A percentile compares a stretch with the other conserved stretches of the same genome.
phyloP scores from a whole-genome alignment of 2,113 vertebrate species.

The Siniperca chuatsi region DNA sequence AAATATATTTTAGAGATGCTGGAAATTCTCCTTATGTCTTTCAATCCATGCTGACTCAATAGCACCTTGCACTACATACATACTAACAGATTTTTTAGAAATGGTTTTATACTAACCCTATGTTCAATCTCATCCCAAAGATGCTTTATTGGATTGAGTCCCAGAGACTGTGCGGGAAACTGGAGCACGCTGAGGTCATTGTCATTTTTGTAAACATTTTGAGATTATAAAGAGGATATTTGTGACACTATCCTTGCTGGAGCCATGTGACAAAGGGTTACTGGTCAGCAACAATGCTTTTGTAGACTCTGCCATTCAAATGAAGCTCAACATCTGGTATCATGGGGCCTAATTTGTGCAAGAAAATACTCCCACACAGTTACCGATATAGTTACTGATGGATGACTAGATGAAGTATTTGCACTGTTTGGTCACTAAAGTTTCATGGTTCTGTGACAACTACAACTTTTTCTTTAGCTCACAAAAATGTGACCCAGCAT shows the following conservation, averaged over 20 bases:
- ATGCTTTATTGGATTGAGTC: neutral
- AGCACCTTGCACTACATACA: neutral
- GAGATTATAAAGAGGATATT: neutral
- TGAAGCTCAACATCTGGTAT: conserved; percentile 47
- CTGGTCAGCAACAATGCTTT: conserved; percentile 18
- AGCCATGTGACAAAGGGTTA: conserved; percentile 17
- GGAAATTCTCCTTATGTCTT: neutral
- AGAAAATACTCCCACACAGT: conserved; percentile 51
- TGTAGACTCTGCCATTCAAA: conserved; percentile 29
- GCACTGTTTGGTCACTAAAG: neutral
- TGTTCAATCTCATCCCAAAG: neutral
- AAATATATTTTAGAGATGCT: neutral
- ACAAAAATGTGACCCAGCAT: neutral
- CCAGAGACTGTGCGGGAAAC: neutral
- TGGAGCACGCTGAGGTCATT: neutral
- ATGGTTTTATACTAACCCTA: neutral
- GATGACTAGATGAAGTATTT: conserved; percentile 1
- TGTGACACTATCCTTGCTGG: conserved; percentile 6
- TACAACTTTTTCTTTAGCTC: neutral
- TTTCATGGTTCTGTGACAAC: neutral
- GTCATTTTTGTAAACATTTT: neutral
- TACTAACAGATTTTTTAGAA: neutral
- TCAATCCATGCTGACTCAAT: neutral
- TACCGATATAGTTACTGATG: conserved; percentile 11
- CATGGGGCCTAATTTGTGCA: conserved; percentile 52